Percentiles rank a stretch among this genome's conserved stretches.
phyloP scores from a whole-genome alignment of 2,888 invertebrate species.

The Melieria crassipennis region DNA sequence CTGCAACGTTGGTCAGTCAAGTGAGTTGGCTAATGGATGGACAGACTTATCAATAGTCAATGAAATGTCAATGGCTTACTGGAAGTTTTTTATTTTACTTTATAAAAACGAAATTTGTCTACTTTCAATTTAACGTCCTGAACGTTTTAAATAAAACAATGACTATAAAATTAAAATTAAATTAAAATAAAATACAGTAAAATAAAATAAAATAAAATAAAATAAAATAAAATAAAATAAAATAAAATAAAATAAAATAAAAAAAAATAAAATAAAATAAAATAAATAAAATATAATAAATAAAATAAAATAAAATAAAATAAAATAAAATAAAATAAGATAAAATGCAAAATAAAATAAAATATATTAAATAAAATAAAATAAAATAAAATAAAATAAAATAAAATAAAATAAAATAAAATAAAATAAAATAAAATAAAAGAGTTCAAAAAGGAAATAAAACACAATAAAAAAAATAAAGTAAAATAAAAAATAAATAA shows the following conservation, averaged over 20 bases:
- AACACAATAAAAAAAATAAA: not conserved
- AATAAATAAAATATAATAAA: not conserved
- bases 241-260: not conserved
- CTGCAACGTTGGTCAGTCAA: too few relatives aligned
- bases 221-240: not conserved
- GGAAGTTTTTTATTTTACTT: too few relatives aligned
- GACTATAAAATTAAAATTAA: not conserved
- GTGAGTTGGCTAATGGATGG: too few relatives aligned
- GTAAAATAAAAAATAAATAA: not conserved
- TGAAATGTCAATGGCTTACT: too few relatives aligned
- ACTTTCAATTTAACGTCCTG: not conserved
- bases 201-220: not conserved
- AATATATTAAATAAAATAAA: not conserved
- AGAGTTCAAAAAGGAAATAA: not conserved
- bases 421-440: not conserved
- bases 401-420: not conserved
- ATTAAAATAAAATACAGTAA: not conserved
- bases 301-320: not conserved
- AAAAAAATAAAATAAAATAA: not conserved
- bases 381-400: not conserved
- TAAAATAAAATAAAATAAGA: not conserved
- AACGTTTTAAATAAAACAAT: not conserved
- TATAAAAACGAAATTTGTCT: not conserved
- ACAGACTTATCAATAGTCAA: too few relatives aligned
- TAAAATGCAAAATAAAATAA: not conserved